phyloP scores from a whole-genome alignment of 1,140 invertebrate species.

The Leptinotarsa undecemlineata region DNA sequence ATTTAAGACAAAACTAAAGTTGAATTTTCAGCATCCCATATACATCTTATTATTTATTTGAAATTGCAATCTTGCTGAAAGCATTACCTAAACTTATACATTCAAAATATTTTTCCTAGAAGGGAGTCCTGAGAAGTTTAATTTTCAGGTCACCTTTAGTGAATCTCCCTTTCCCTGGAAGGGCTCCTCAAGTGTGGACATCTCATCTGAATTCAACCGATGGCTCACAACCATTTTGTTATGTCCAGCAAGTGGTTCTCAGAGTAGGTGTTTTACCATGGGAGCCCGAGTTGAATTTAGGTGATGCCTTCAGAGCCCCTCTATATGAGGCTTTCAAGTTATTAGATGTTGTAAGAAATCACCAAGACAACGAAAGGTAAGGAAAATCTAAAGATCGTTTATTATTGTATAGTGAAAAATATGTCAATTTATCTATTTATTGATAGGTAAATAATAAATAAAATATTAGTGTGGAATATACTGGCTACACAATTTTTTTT shows the following conservation, averaged over 20 bases:
- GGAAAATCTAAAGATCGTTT: not conserved
- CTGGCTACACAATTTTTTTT: not conserved
- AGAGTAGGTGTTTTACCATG: conserved; percentile 79
- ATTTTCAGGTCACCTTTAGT: conserved; percentile 72
- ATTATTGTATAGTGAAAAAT: too few species aligned
- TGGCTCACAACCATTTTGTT: conserved; percentile 68
- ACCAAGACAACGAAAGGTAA: conserved; percentile 77
- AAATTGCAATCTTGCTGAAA: too few species aligned
- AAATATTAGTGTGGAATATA: not conserved
- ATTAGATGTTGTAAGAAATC: conserved; percentile 82
- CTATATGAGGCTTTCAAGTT: conserved; percentile 85
- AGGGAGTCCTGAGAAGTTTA: too few species aligned
- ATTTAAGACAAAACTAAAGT: too few species aligned
- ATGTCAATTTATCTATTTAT: not conserved
- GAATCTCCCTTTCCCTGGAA: conserved; percentile 81
- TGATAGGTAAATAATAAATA: not conserved
- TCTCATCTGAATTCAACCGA: conserved; percentile 55
- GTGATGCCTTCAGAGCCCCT: conserved; percentile 87
- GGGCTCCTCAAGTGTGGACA: conserved; percentile 67
- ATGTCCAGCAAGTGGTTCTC: conserved; percentile 81
- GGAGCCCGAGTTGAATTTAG: conserved; percentile 75
- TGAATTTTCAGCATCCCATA: too few species aligned
- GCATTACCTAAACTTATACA: too few species aligned
- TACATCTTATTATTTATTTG: too few species aligned
- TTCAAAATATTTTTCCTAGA: too few species aligned